Conservation (phyloP, 1,140 invertebrate species). For the Drosophila nigromelanica region DNA sequence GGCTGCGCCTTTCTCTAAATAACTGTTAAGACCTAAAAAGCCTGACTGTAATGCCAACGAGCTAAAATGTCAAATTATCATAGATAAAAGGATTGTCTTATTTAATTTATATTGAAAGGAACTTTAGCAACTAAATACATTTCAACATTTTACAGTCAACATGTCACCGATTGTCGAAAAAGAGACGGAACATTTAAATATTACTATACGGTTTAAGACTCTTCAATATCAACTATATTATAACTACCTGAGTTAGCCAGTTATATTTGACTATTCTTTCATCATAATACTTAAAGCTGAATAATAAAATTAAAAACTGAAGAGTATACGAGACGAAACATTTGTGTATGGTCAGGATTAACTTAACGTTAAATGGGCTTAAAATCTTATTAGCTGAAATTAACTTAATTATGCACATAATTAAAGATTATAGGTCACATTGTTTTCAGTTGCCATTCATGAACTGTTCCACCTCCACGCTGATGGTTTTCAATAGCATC, state of each 20-base stretch:
- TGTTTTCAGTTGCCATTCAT: slow-evolving; percentile 34
- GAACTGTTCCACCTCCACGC: slow-evolving; percentile 44
- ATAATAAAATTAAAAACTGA: neutral
- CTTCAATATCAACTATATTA: neutral
- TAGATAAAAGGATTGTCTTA: slow-evolving; percentile 59
- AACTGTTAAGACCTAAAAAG: slow-evolving; percentile 46
- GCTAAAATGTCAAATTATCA: slow-evolving; percentile 70
- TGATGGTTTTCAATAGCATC: slow-evolving; percentile 45
- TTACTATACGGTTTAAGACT: neutral
- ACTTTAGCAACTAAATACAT: slow-evolving; percentile 36
- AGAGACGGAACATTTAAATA: slow-evolving; percentile 5
- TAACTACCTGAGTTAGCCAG: neutral
- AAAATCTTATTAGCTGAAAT: neutral
- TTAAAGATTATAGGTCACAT: no score
- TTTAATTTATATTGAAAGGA: slow-evolving; percentile 52
- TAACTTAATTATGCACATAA: no score
- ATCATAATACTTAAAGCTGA: neutral
- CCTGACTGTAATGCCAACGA: slow-evolving; percentile 43
- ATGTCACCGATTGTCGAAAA: slow-evolving; percentile 22
- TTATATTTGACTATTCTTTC: neutral
- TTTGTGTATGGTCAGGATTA: no score
- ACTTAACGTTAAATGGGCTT: no score
- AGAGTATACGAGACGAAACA: no score
- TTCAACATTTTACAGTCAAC: slow-evolving; percentile 37
- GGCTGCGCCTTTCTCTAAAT: slow-evolving; percentile 23